Evolutionary conservation across 2,888 invertebrate genomes (phyloP).

Genomic region (Autographa gamma): DNA sequence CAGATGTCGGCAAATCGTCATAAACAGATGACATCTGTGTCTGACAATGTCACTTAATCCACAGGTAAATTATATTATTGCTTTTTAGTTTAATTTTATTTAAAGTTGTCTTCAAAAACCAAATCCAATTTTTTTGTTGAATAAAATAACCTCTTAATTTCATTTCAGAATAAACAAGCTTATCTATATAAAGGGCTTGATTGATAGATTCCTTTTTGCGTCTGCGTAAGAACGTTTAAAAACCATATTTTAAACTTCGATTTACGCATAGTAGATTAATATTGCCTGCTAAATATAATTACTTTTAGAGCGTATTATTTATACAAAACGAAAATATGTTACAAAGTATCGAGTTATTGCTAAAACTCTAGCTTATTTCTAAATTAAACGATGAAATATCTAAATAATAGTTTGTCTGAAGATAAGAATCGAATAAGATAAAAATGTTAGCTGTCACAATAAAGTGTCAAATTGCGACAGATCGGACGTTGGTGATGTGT

Average conservation of each 20-base stretch:
- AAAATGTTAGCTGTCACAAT: conserved; percentile 13
- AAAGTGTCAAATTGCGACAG: conserved; percentile 56
- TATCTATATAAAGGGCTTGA: no score
- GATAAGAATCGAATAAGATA: conserved; percentile 3
- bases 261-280: background rate
- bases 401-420: background rate
- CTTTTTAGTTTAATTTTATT: no score
- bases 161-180: no score
- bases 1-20: background rate
- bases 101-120: no score
- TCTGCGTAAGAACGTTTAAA: no score
- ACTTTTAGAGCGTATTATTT: background rate
- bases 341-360: background rate
- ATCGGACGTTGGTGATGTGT: conserved; percentile 82
- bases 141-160: no score
- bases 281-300: background rate
- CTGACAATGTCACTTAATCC: background rate
- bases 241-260: background rate
- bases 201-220: no score
- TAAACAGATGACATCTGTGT: background rate
- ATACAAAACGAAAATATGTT: background rate
- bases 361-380: background rate
- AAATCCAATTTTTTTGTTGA: no score
- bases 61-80: background rate
- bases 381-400: background rate